Percentiles rank a stretch among this genome's conserved stretches.
Evolutionary conservation across 2,797 vertebrate genomes (phyloP).

Genomic region (Pipistrellus kuhlii): DNA sequence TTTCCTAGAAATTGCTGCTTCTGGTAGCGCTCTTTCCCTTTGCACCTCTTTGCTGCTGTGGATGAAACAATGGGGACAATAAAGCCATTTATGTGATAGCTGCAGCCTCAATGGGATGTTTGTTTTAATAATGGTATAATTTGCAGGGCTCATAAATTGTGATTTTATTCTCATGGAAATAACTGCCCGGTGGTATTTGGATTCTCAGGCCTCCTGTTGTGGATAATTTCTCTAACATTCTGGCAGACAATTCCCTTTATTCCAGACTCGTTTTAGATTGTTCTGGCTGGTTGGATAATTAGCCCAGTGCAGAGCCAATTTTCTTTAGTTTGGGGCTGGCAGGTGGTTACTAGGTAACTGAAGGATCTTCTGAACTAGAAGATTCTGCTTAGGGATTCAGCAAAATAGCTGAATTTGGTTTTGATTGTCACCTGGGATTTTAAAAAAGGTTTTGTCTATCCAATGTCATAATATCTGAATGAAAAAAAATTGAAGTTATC

Average conservation of each 20-base stretch:
- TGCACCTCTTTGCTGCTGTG: conserved; percentile 73
- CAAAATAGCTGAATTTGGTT: conserved; percentile 62
- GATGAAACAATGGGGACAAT: conserved; percentile 74
- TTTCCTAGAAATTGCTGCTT: conserved; percentile 82
- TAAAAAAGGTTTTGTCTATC: neutral
- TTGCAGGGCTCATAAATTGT: conserved; percentile 77
- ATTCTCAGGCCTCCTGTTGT: conserved; percentile 78
- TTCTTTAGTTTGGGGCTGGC: conserved; percentile 75
- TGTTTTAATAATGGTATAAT: conserved; percentile 82
- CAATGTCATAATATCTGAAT: conserved; percentile 43
- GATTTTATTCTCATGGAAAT: conserved; percentile 83
- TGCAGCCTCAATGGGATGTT: conserved; percentile 80
- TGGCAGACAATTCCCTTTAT: conserved; percentile 72
- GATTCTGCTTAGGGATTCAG: conserved; percentile 67
- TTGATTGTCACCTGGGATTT: conserved; percentile 44
- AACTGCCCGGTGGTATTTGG: conserved; percentile 74
- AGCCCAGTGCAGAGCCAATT: conserved; percentile 69
- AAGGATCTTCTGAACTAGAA: conserved; percentile 64
- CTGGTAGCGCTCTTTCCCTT: conserved; percentile 78
- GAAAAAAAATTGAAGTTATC: conserved; percentile 61
- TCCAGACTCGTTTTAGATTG: conserved; percentile 54
- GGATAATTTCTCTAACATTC: conserved; percentile 80
- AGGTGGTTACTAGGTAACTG: conserved; percentile 79
- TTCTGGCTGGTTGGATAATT: conserved; percentile 71
- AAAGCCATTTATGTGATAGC: conserved; percentile 79